Percentiles rank a stretch among this genome's conserved stretches.
Conservation (phyloP, 2,888 invertebrate genomes). For the Ormyrus pomaceus region DNA sequence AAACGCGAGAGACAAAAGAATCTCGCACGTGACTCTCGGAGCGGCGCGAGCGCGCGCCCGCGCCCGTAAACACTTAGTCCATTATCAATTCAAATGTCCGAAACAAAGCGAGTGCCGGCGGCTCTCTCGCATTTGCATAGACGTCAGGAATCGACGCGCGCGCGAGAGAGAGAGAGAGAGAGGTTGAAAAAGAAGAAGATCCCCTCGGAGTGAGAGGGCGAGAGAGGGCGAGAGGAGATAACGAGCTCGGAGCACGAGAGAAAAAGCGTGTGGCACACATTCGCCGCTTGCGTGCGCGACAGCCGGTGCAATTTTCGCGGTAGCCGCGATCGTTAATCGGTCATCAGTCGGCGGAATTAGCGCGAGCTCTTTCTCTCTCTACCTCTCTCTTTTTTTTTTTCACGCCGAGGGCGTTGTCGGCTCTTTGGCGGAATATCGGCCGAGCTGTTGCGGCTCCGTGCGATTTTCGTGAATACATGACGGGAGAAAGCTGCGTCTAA, state of each 20-base stretch:
- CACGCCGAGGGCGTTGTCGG: background rate
- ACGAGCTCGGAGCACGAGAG: conserved; percentile 48
- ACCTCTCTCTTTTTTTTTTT: background rate
- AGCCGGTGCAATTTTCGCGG: background rate
- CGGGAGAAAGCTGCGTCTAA: too few relatives aligned
- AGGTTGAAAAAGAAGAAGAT: conserved; percentile 29
- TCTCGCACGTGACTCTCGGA: too few relatives aligned
- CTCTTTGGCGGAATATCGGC: too few relatives aligned
- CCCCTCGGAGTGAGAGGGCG: conserved; percentile 6
- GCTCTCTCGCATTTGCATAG: conserved; percentile 38
- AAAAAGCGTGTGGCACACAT: conserved; percentile 6
- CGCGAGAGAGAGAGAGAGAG: conserved; percentile 5
- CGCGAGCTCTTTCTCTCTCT: background rate
- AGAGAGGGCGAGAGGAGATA: conserved; percentile 1
- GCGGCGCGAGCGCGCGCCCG: background rate
- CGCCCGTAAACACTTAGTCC: conserved; percentile 46
- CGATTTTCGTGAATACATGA: too few relatives aligned
- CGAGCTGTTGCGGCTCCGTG: too few relatives aligned
- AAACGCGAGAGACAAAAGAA: conserved; percentile 4
- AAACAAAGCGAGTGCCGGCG: conserved; percentile 40
- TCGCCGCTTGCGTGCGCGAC: background rate
- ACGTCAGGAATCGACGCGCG: conserved; percentile 39
- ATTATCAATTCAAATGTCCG: conserved; percentile 56
- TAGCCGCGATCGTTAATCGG: background rate
- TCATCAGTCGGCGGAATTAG: too few relatives aligned